Conservation (phyloP, 64 coral and sea anemone genomes). For the Dendrophyllia cribrosa region DNA sequence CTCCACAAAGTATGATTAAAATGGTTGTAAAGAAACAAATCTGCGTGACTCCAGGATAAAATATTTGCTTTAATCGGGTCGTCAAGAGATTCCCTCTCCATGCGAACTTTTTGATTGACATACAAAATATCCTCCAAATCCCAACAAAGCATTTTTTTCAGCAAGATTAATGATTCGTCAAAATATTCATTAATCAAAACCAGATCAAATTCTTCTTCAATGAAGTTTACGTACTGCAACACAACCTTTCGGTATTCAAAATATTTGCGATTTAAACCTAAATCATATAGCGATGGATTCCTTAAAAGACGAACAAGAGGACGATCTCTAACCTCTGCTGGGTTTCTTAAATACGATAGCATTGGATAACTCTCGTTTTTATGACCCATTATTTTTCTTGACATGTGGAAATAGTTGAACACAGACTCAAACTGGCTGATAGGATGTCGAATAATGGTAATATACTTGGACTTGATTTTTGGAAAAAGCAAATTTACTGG, state of each 20-base stretch:
- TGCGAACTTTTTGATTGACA: too few relatives aligned
- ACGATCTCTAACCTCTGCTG: background rate
- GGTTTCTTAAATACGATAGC: background rate
- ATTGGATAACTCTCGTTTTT: background rate
- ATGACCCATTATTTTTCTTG: background rate
- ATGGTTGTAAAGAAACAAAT: too few relatives aligned
- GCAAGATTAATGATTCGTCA: too few relatives aligned
- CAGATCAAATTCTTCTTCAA: constrained; percentile 2
- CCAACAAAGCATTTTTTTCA: too few relatives aligned
- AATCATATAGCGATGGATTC: background rate
- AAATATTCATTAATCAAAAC: background rate
- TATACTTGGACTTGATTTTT: background rate
- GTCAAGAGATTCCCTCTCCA: too few relatives aligned
- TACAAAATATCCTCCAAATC: too few relatives aligned
- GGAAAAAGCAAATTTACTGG: background rate
- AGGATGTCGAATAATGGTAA: background rate
- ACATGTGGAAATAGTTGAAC: background rate
- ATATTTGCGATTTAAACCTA: background rate
- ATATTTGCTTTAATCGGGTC: too few relatives aligned
- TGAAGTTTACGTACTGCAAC: background rate
- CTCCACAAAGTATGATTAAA: too few relatives aligned
- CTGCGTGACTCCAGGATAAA: too few relatives aligned
- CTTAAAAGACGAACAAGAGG: background rate
- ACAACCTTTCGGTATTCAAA: background rate
- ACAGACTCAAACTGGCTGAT: constrained; percentile 4